Evolutionary conservation across 1,140 invertebrate genomes (phyloP).

Genomic region (Pseudachorutes palmiensis): DNA sequence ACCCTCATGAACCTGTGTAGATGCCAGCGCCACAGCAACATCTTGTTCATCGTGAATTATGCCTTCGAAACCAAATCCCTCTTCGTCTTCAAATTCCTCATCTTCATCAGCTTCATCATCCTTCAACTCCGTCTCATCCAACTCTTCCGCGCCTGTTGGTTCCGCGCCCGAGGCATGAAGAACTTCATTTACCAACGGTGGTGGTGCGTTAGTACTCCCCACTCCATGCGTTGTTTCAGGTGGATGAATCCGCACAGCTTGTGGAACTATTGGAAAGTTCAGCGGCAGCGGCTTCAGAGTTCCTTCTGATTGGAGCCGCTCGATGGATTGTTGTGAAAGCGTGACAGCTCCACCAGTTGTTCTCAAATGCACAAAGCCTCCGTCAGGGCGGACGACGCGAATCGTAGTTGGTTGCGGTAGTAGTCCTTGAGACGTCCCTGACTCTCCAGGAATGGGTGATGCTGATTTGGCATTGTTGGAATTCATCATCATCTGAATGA

Average conservation of each 20-base stretch:
- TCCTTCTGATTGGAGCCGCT: neutral
- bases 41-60: slow-evolving; percentile 38
- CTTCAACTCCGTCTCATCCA: neutral
- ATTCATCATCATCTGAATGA: slow-evolving; percentile 17
- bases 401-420: slow-evolving; percentile 22
- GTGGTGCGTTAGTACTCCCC: too few relatives aligned
- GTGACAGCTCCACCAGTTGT: too few relatives aligned
- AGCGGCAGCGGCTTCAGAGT: neutral
- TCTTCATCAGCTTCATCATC: slow-evolving; percentile 30
- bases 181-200: neutral
- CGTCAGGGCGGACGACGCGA: slow-evolving; percentile 16
- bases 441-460: slow-evolving; percentile 5
- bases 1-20: slow-evolving; percentile 12
- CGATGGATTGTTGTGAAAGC: slow-evolving; percentile 4
- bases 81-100: too few relatives aligned
- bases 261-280: neutral
- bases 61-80: too few relatives aligned
- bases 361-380: neutral
- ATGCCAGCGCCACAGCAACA: slow-evolving; percentile 30
- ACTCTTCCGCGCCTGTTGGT: neutral
- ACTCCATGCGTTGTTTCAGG: too few relatives aligned
- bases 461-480: slow-evolving; percentile 11
- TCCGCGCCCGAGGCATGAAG: neutral
- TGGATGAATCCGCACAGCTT: too few relatives aligned
- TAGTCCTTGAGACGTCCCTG: neutral